A percentile compares a stretch with the other conserved stretches of the same genome.
Conservation (phyloP, 1,140 invertebrate genomes). For the Heterodera carotae region DNA sequence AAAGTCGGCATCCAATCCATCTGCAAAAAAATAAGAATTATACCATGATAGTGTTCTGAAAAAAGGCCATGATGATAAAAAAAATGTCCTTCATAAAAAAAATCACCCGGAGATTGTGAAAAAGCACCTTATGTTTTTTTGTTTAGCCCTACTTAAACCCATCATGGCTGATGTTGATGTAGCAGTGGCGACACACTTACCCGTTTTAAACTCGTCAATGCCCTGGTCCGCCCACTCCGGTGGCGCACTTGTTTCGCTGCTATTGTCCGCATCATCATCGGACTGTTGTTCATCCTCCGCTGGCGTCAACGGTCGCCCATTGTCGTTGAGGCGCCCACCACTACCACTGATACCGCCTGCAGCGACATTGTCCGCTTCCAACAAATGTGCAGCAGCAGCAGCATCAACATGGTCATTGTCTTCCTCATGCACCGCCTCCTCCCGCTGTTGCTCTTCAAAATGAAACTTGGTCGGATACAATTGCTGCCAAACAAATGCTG, state of each 20-base stretch:
- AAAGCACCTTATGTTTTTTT: too few species aligned
- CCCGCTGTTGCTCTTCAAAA: not conserved
- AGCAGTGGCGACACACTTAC: too few species aligned
- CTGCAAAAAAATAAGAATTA: too few species aligned
- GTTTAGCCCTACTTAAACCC: too few species aligned
- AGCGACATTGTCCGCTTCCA: not conserved
- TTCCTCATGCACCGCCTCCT: not conserved
- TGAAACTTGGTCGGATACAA: not conserved
- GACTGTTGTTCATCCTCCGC: not conserved
- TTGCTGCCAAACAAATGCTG: not conserved
- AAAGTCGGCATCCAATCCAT: slow-evolving; percentile 47
- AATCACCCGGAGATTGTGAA: too few species aligned
- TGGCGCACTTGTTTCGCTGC: slow-evolving; percentile 17
- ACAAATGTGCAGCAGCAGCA: too few species aligned
- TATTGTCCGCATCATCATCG: not conserved
- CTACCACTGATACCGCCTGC: not conserved
- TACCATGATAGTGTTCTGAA: too few species aligned
- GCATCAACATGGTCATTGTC: too few species aligned
- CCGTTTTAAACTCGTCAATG: not conserved
- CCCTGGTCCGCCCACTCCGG: slow-evolving; percentile 32
- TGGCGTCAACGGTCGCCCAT: too few species aligned
- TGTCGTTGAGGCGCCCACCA: too few species aligned
- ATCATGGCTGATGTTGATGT: too few species aligned
- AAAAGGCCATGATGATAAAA: slow-evolving; percentile 8
- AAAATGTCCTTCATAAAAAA: too few species aligned